Evolutionary conservation across 2,797 vertebrate species (phyloP).

Genomic region (Scomberomorus guttatus): DNA sequence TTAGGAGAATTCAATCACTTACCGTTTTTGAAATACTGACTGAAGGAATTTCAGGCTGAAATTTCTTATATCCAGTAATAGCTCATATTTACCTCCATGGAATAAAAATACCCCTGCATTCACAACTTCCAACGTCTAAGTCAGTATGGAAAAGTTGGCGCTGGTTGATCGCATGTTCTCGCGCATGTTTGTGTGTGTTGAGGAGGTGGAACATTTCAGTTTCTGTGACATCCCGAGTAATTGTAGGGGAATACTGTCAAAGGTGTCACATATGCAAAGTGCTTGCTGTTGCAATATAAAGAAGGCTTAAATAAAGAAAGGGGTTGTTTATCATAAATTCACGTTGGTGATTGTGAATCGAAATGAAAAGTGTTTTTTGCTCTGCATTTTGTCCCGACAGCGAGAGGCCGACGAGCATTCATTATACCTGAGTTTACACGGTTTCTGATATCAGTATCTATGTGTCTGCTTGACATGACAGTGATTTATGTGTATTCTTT

Average conservation of each 20-base stretch:
- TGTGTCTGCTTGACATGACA: conserved; percentile 38
- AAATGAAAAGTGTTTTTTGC: conserved; percentile 18
- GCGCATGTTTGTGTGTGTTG: conserved; percentile 8
- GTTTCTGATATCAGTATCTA: conserved; percentile 17
- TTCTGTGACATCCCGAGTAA: conserved; percentile 48
- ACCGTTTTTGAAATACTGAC: conserved; percentile 24
- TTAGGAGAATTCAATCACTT: conserved; percentile 30
- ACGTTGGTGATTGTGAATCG: conserved; percentile 15
- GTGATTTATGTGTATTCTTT: conserved; percentile 48
- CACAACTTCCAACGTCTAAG: conserved; percentile 14
- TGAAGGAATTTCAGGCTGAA: conserved; percentile 18
- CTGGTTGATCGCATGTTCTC: conserved; percentile 14
- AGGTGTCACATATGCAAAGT: conserved; percentile 42
- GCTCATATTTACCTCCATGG: conserved; percentile 21
- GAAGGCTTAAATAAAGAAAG: conserved; percentile 27
- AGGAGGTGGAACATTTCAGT: conserved; percentile 35
- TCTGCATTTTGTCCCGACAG: conserved; percentile 19
- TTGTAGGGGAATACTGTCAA: conserved; percentile 44
- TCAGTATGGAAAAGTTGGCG: conserved; percentile 16
- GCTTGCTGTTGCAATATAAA: conserved; percentile 33
- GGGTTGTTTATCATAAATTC: conserved; percentile 46
- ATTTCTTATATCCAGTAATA: conserved; percentile 10
- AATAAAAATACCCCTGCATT: conserved; percentile 16
- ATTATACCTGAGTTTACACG: conserved; percentile 5
- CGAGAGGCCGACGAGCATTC: conserved; percentile 7